Base-by-base conservation (phyloP, 2,888 invertebrate species). In the Nephrotoma appendiculata region DNA sequence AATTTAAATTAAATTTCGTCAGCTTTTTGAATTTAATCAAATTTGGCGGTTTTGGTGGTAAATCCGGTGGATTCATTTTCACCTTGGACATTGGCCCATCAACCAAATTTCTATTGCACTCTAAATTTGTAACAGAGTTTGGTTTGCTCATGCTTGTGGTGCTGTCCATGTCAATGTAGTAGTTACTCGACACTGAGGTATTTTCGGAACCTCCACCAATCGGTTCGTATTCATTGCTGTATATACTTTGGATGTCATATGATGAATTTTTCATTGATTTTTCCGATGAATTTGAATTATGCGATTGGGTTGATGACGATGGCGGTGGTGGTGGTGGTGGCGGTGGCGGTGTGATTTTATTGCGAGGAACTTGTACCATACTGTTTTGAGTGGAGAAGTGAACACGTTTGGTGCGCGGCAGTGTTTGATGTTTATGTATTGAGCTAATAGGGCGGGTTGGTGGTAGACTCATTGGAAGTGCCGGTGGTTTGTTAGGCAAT, bases 11-110 rank as follows among this genome's bases (percentile, higher is more conserved):
- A 19, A 85, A 85, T 85, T 85, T 85, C 4, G 85, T 44, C 9
- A 44, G 19, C 86, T 93, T 93, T 93, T 94, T 92, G 92, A 94
- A 93, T 93, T 95, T 89, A 92, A 94, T 89, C 89, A 95, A 92
- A 91, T 95, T 95, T 88, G 95, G 94, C 89, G 96, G 96, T 92
- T 96, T 96, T 85, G 96, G 95, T 87, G 96, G 96, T 90, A 96
- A 91, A 88, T 96, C 95, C 87, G 96, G 95, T 87, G 96, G 96
- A 88, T 84, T 84, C 84, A 84, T 15, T 84, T 84, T 84, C 43
- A 84, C 42, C n/a, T 84, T 89, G 88, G 43, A 88, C 87, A 87
- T 87, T 88, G 86, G 57, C 84, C 43, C 43, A 42, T 43, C 41
- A 89, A 89, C 11, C 87, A 88, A 41, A 31, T 86, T 86, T 52